These are phyloP conservation scores for Meloe dianella DNA, from an alignment of 2,888 invertebrate genomes.

Conservation along the genomic window DNA sequence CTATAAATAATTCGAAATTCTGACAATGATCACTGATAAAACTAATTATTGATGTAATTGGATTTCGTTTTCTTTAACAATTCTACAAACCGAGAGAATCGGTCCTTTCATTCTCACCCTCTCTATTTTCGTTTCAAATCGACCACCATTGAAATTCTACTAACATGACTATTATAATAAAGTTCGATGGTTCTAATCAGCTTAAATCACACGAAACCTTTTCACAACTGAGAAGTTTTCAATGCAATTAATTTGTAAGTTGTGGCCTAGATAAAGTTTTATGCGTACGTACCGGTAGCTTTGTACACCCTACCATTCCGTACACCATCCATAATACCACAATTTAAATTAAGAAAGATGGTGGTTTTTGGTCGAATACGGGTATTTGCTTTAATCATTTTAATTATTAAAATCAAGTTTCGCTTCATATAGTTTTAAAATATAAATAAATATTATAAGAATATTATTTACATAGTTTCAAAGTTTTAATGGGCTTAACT, in stretches of 20 bases:
- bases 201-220: conserved; percentile 8
- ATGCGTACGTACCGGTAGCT: not conserved
- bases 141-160: not conserved
- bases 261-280: not conserved
- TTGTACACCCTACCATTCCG: not conserved
- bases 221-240: conserved; percentile 7
- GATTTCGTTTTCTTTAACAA: not conserved
- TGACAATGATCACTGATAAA: not conserved
- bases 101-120: not conserved
- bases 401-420: conserved; percentile 1
- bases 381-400: not conserved
- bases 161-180: not conserved
- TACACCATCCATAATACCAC: not conserved
- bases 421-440: not conserved
- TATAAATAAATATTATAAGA: not conserved
- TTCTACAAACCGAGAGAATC: not conserved
- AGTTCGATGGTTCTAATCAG: conserved; percentile 1
- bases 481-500: not conserved
- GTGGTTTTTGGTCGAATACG: not conserved
- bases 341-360: conserved; percentile 1
- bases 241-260: conserved; percentile 11
- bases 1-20: no score
- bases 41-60: not conserved
- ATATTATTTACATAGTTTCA: not conserved
- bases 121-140: not conserved